Percentiles rank a stretch among this genome's conserved stretches.
Conservation (phyloP, 2,113 vertebrate genomes). For the Mirounga angustirostris region DNA sequence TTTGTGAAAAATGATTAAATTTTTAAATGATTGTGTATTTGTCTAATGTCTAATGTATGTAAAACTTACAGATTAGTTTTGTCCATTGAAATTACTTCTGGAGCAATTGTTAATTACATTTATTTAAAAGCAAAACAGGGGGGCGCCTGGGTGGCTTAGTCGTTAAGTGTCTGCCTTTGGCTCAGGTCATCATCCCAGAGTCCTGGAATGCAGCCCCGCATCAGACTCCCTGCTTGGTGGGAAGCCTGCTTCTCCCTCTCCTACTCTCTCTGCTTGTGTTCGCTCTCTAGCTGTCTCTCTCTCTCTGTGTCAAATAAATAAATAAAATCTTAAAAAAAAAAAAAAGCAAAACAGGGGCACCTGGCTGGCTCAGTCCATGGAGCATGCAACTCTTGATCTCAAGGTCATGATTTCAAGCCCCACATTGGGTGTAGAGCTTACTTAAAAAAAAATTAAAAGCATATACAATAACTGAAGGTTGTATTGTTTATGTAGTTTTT, state of each 20-base stretch:
- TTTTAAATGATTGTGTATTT: background rate
- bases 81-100: constrained; percentile 74
- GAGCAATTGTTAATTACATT: background rate
- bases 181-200: too few relatives aligned
- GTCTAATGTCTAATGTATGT: background rate
- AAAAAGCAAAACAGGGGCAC: background rate
- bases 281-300: too few relatives aligned
- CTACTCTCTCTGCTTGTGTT: too few relatives aligned
- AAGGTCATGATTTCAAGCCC: background rate
- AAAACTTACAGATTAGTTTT: constrained; percentile 47
- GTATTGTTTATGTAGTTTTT: background rate
- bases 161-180: too few relatives aligned
- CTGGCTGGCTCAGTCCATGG: background rate
- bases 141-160: background rate
- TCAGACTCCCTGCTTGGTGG: too few relatives aligned
- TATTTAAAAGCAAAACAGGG: background rate
- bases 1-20: background rate
- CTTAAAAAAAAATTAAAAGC: background rate
- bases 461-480: background rate
- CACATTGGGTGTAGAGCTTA: background rate
- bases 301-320: too few relatives aligned
- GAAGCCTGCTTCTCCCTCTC: too few relatives aligned
- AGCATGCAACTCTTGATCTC: background rate
- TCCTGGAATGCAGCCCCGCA: too few relatives aligned
- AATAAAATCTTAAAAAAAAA: too few relatives aligned